phyloP scores from a whole-genome alignment of 2,797 vertebrate genomes.

The Aphelocoma californica region DNA sequence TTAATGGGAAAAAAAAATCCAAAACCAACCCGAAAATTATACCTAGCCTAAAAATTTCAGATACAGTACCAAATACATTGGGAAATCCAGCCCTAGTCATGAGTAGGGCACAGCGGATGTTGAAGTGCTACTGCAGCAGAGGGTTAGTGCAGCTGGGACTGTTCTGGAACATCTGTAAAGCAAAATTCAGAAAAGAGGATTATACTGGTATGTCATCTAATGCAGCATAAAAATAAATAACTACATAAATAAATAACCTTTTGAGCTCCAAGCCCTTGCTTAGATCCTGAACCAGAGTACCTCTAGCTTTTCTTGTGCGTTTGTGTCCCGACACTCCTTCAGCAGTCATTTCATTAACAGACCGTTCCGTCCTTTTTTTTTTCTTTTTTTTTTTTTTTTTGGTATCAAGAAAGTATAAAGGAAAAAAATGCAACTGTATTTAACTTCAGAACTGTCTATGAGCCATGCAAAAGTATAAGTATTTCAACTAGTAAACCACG shows the following conservation, averaged over 20 bases:
- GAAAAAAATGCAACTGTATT: background rate
- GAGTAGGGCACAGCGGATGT: background rate
- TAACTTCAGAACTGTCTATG: background rate
- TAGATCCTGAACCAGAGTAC: background rate
- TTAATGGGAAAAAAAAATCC: background rate
- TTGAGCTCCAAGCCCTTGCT: background rate
- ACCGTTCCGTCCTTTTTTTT: no score
- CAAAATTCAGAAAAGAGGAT: background rate
- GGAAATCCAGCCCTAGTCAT: background rate
- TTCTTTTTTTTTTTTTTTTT: no score
- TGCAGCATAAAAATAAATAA: background rate
- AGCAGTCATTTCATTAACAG: background rate
- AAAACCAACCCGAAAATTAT: background rate
- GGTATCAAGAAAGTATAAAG: background rate
- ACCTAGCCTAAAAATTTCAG: background rate
- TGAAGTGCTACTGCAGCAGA: background rate
- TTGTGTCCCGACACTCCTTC: background rate
- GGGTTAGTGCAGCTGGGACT: background rate
- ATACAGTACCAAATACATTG: background rate
- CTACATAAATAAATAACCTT: background rate
- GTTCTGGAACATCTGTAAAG: background rate
- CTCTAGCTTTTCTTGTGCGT: background rate
- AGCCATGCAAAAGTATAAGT: accelerated
- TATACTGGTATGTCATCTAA: background rate
- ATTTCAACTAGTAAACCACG: accelerated